Conservation (phyloP, 1,140 invertebrate species). For the Drosophila nannoptera region DNA sequence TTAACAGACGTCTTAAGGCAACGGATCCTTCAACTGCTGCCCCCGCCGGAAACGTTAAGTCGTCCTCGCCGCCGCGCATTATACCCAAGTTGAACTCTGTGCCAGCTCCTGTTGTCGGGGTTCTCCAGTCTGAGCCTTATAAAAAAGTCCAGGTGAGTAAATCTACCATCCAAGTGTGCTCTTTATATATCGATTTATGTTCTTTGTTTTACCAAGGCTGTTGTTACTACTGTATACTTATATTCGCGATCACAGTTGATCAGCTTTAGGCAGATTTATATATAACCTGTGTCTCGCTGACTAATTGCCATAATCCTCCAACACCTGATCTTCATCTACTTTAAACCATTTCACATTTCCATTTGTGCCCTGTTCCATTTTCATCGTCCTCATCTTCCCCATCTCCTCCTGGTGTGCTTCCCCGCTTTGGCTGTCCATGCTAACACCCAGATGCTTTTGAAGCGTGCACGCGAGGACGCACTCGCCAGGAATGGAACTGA, state of each 20-base stretch:
- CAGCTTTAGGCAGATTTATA: background rate
- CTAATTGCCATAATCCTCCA: too few relatives aligned
- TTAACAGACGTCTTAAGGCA: conserved; percentile 25
- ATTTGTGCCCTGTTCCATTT: background rate
- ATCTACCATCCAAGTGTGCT: background rate
- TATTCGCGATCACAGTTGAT: background rate
- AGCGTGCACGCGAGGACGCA: conserved; percentile 72
- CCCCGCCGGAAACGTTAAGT: conserved; percentile 30
- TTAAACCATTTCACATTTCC: too few relatives aligned
- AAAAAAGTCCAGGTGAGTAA: conserved; percentile 67
- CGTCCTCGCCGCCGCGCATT: conserved; percentile 27
- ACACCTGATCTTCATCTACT: too few relatives aligned
- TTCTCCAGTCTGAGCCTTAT: conserved; percentile 65
- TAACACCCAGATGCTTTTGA: conserved; percentile 76
- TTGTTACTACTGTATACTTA: background rate
- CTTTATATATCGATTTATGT: background rate
- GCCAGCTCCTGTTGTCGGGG: conserved; percentile 44
- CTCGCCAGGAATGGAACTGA: conserved; percentile 46
- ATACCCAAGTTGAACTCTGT: conserved; percentile 41
- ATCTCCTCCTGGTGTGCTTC: conserved; percentile 12
- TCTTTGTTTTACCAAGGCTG: background rate
- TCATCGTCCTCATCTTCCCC: conserved; percentile 6
- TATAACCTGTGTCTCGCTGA: too few relatives aligned
- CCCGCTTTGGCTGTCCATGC: conserved; percentile 37
- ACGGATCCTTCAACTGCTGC: conserved; percentile 21